Evolutionary conservation across 1,140 invertebrate genomes (phyloP).

Genomic region (Ptiloglossa arizonensis): DNA sequence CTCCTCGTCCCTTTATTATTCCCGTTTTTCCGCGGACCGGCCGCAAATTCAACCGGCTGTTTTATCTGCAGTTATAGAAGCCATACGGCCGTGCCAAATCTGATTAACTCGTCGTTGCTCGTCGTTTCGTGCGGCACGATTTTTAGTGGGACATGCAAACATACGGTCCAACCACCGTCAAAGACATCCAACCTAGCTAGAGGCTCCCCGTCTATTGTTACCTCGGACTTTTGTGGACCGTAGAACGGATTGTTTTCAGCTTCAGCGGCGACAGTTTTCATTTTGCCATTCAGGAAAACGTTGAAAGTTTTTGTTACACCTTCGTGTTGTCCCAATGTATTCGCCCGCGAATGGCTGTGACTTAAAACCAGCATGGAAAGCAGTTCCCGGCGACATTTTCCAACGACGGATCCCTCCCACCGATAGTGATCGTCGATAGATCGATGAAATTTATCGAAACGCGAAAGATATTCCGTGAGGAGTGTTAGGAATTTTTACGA

Average conservation of each 20-base stretch:
- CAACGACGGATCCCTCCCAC: not conserved
- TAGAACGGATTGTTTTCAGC: constrained; percentile 42
- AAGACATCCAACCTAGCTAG: constrained; percentile 31
- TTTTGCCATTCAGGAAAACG: constrained; percentile 27
- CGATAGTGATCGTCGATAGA: too few relatives aligned
- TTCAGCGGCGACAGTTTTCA: constrained; percentile 37
- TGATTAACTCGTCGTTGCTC: constrained; percentile 41
- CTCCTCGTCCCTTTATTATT: constrained; percentile 14
- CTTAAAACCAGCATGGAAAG: not conserved
- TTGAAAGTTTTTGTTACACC: constrained; percentile 12
- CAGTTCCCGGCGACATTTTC: not conserved
- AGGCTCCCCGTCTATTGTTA: constrained; percentile 34
- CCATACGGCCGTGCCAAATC: constrained; percentile 29
- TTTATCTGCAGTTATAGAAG: constrained; percentile 30
- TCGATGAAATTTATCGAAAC: not conserved
- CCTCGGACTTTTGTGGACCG: constrained; percentile 37
- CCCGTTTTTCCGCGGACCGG: not conserved
- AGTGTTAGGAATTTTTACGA: too few relatives aligned
- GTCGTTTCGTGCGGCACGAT: constrained; percentile 21
- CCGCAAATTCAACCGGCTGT: constrained; percentile 11
- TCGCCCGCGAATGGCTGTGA: not conserved
- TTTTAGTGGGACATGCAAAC: constrained; percentile 52
- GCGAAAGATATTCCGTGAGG: too few relatives aligned
- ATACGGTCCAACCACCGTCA: constrained; percentile 19
- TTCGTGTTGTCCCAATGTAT: constrained; percentile 8